Conservation (phyloP, 2,888 invertebrate species). For the Drosophila hamatofila region DNA sequence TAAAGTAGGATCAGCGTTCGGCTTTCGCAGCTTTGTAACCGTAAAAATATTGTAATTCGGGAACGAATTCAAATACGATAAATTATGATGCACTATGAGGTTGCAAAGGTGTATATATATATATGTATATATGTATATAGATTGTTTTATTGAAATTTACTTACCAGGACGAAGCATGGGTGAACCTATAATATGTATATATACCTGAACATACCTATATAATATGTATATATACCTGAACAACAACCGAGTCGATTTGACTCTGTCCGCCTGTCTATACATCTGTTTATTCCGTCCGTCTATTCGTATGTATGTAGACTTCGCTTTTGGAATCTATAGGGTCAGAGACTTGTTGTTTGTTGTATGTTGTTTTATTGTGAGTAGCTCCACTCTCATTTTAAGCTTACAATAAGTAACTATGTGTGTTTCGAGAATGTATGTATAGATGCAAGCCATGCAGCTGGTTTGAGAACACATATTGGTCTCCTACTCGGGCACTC, state of each 20-base stretch:
- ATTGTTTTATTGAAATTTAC: neutral
- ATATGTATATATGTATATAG: neutral
- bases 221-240: neutral
- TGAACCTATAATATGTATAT: no score
- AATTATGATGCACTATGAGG: conserved; percentile 43
- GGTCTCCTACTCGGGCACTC: neutral
- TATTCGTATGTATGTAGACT: no score
- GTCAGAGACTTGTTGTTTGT: neutral
- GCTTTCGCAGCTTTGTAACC: conserved; percentile 67
- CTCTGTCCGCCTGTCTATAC: neutral
- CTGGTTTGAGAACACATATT: neutral
- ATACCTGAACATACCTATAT: neutral
- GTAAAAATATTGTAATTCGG: conserved; percentile 77
- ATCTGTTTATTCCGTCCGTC: no score
- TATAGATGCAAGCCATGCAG: neutral
- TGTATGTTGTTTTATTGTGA: no score
- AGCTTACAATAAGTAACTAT: no score
- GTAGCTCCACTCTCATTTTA: no score
- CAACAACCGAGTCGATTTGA: neutral
- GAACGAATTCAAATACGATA: conserved; percentile 61
- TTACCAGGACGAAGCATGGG: neutral
- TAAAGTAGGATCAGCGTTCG: conserved; percentile 75
- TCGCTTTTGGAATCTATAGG: neutral
- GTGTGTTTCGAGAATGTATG: no score
- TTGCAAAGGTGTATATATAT: neutral